A percentile compares a stretch with the other conserved stretches of the same genome.
phyloP scores from a whole-genome alignment of 2,113 vertebrate genomes.

The Mesitornis unicolor region DNA sequence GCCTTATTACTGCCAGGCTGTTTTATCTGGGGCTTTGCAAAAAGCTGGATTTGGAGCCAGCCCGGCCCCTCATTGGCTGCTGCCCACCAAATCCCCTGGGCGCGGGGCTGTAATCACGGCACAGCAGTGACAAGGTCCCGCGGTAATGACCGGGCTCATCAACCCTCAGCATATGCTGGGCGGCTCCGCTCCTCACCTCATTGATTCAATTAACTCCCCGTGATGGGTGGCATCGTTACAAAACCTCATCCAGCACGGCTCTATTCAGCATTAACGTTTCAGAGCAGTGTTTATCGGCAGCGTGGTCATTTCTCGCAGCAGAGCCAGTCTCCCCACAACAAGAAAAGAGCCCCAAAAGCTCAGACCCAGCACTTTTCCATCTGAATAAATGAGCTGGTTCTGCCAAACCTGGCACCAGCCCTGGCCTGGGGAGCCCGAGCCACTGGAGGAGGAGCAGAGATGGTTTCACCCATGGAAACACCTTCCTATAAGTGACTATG shows the following conservation, averaged over 20 bases:
- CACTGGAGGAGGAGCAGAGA: rapidly evolving
- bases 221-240: neutral
- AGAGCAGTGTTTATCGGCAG: neutral
- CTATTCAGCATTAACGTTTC: neutral
- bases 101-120: slow-evolving; percentile 12
- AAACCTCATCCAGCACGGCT: neutral
- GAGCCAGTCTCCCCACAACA: rapidly evolving
- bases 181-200: slow-evolving; percentile 46
- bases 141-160: neutral
- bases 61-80: slow-evolving; percentile 67
- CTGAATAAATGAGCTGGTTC: neutral
- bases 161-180: neutral
- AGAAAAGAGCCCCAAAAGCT: neutral
- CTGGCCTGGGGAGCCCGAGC: neutral
- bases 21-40: slow-evolving; percentile 71
- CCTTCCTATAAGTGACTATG: rapidly evolving
- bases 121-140: slow-evolving; percentile 55
- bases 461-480: rapidly evolving
- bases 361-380: neutral
- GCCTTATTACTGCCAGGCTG: slow-evolving; percentile 51
- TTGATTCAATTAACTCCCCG: slow-evolving; percentile 69
- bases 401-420: neutral
- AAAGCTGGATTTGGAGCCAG: slow-evolving; percentile 53
- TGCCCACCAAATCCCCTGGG: slow-evolving; percentile 66
- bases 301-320: rapidly evolving